Evolutionary conservation across 2,888 invertebrate species (phyloP), one percentile per base, ranked within the genome.

Genomic region (Drosophila nr. medialis): DNA sequence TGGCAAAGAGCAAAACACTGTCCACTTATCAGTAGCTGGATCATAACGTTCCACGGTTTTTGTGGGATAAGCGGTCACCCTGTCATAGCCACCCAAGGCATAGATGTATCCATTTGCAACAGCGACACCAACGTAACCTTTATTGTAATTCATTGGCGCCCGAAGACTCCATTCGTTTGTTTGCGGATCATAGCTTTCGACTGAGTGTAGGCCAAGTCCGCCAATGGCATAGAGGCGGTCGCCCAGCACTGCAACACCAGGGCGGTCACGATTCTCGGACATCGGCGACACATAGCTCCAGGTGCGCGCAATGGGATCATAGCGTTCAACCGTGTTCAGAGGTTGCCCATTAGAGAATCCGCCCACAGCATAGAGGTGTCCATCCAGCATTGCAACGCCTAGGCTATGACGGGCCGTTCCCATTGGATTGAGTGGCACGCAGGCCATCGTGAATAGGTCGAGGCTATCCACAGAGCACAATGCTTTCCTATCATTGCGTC

Each of bases 251-350:
- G 97, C 97, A 40, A 98, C 97, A 36, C 98, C 98, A 72, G 97
- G 97, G 21, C 98, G 97, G 81, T 92, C 91, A 58, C 98, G 95
- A 91, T 97, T 96, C 66, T 96, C 96, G 69, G 96, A 95, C 98
- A 98, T 98, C 3, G 98, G 96, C 6, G 97, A 96, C 69, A 98
- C 97, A 90, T 96, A 96, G 81, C 96, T 97, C 98, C 98, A 98
- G 70, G 96, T 95, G 67, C 96, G 95, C 2, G 97, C 96, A 68
- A 95, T 95, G 15, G 98, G 97, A 93, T 98, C 98, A 97, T 97
- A 98, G 68, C 96, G 94, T 93, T 99, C 98, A 0, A 98, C 98
- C 0, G 98, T 97, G 92, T 97, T 98, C 50, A n/a, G n/a, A n/a
- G n/a, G n/a, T n/a, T n/a, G n/a, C n/a, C n/a, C n/a, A n/a, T 98